Evolutionary conservation across 2,888 invertebrate species (phyloP).

Genomic region (Alloplasta piceator): DNA sequence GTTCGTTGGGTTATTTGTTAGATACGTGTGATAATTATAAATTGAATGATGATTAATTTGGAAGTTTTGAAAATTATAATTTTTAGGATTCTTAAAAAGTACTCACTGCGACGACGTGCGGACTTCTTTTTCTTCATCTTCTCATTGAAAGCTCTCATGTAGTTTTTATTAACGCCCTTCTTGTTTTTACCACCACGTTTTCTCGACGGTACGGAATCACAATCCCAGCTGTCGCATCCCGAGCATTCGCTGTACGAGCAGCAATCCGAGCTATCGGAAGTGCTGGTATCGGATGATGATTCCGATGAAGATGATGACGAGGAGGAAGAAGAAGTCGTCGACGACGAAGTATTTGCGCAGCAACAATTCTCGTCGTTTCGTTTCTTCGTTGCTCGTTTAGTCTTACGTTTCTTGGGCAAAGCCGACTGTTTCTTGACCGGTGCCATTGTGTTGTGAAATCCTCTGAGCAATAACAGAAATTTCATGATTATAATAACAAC

Average conservation of each 20-base stretch:
- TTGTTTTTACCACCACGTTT: constrained; percentile 58
- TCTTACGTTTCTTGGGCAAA: constrained; percentile 17
- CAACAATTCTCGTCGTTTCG: constrained; percentile 21
- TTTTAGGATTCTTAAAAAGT: not conserved
- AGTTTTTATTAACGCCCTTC: constrained; percentile 19
- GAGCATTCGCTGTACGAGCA: constrained; percentile 45
- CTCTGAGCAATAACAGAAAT: not conserved
- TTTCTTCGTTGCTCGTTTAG: constrained; percentile 31
- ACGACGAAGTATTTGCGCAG: constrained; percentile 18
- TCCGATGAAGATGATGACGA: constrained; percentile 31
- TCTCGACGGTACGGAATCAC: constrained; percentile 22
- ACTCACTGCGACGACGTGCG: constrained; percentile 60
- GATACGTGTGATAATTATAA: too few species aligned
- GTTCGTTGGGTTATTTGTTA: too few species aligned
- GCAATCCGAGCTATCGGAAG: constrained; percentile 27
- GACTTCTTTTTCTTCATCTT: constrained; percentile 51
- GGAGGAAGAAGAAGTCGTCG: constrained; percentile 29
- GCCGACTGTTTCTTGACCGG: constrained; percentile 25
- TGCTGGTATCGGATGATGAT: constrained; percentile 46
- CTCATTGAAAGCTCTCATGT: constrained; percentile 27
- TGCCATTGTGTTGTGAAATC: constrained; percentile 39
- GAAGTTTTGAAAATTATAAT: too few species aligned
- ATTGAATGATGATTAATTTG: too few species aligned
- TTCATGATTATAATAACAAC: not conserved
- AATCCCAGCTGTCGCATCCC: constrained; percentile 49